Evolutionary conservation across 2,888 invertebrate genomes (phyloP).

Genomic region (Ypsolopha scabrella): DNA sequence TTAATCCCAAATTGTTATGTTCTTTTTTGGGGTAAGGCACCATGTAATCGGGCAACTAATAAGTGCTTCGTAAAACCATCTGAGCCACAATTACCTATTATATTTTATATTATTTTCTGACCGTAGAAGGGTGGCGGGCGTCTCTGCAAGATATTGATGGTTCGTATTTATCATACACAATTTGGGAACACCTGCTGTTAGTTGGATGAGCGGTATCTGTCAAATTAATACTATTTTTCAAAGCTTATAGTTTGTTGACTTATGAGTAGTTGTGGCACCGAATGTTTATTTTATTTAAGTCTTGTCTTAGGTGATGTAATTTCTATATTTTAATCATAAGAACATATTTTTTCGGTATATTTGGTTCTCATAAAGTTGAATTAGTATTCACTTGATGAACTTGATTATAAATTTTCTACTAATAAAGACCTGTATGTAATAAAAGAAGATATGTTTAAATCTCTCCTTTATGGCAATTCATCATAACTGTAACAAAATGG

Average conservation of each 20-base stretch:
- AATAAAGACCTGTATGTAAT: no score
- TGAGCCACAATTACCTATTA: constrained; percentile 45
- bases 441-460: no score
- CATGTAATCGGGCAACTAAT: constrained; percentile 23
- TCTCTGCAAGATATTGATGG: constrained; percentile 46
- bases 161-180: constrained; percentile 57
- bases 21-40: constrained; percentile 11
- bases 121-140: constrained; percentile 43
- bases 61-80: constrained; percentile 22
- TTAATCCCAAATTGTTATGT: neutral
- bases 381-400: no score
- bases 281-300: neutral
- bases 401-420: no score
- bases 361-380: no score
- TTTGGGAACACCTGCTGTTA: constrained; percentile 64
- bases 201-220: constrained; percentile 44
- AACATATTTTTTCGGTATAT: no score
- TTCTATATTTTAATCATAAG: no score
- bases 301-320: no score
- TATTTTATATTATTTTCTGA: constrained; percentile 13
- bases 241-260: constrained; percentile 5
- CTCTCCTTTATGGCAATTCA: no score
- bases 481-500: no score
- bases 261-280: neutral
- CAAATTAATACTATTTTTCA: constrained; percentile 41